Evolutionary conservation across 1,140 invertebrate species (phyloP).

Genomic region (Zaprionus tsacasi): DNA sequence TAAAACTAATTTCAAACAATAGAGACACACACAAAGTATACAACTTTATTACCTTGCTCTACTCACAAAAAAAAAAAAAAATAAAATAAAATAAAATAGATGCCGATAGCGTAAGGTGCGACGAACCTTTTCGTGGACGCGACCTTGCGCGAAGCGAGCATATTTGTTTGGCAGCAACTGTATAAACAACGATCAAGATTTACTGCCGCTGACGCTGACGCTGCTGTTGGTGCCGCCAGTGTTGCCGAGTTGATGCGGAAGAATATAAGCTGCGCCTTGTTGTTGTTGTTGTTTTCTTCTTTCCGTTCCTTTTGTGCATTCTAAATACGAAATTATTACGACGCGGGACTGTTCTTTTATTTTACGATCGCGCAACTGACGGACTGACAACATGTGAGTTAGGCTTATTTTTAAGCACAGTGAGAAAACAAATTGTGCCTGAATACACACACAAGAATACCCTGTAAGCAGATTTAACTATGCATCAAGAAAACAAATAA

Average conservation of each 20-base stretch:
- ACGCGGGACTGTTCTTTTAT: constrained; percentile 70
- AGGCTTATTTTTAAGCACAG: constrained; percentile 30
- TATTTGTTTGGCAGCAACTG: constrained; percentile 71
- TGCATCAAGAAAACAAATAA: too few species aligned
- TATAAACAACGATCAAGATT: constrained; percentile 62
- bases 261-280: constrained; percentile 53
- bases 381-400: constrained; percentile 56
- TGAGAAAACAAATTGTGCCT: too few species aligned
- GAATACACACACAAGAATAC: too few species aligned
- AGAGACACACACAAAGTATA: constrained; percentile 1
- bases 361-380: constrained; percentile 62
- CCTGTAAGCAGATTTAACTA: too few species aligned
- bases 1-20: not conserved
- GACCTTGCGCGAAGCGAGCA: constrained; percentile 46
- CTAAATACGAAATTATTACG: constrained; percentile 67
- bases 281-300: constrained; percentile 31
- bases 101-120: constrained; percentile 42
- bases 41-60: constrained; percentile 20
- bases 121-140: constrained; percentile 41
- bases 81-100: constrained; percentile 13
- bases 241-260: constrained; percentile 59
- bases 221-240: constrained; percentile 34
- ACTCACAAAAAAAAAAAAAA: not conserved
- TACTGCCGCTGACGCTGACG: constrained; percentile 32
- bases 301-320: not conserved